phyloP scores from a whole-genome alignment of 2,113 vertebrate species.

The Pomatorhinus ruficollis region DNA sequence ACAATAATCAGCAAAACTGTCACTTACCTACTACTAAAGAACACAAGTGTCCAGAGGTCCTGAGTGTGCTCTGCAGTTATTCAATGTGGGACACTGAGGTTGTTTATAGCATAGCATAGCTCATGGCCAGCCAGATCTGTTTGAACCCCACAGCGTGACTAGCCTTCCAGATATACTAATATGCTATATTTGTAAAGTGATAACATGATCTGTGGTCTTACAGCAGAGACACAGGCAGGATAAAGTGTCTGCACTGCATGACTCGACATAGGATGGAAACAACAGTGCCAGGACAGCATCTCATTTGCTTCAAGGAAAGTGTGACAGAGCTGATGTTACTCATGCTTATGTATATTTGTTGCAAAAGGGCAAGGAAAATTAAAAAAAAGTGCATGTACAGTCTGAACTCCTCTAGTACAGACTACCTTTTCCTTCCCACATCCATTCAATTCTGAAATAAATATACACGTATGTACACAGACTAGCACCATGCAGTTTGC shows the following conservation, averaged over 20 bases:
- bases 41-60: slow-evolving; percentile 5
- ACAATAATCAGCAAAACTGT: slow-evolving; percentile 19
- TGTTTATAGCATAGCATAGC: slow-evolving; percentile 72
- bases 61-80: neutral
- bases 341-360: neutral
- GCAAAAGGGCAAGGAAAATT: neutral
- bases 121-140: slow-evolving; percentile 19
- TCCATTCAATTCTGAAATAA: neutral
- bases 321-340: neutral
- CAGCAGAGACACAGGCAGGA: slow-evolving; percentile 57
- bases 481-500: neutral
- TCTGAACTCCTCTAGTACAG: neutral
- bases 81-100: neutral
- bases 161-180: slow-evolving; percentile 71
- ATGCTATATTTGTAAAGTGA: slow-evolving; percentile 82
- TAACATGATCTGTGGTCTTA: slow-evolving; percentile 74
- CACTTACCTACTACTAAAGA: slow-evolving; percentile 63
- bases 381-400: neutral
- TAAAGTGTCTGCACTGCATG: slow-evolving; percentile 70
- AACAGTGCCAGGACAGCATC: neutral
- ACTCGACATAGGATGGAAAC: slow-evolving; percentile 63
- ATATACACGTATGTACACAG: rapidly evolving
- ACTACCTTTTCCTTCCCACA: rapidly evolving
- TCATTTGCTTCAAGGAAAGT: neutral
- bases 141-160: slow-evolving; percentile 53